phyloP scores from a whole-genome alignment of 2,113 vertebrate species.

The Aviceda subcristata region DNA sequence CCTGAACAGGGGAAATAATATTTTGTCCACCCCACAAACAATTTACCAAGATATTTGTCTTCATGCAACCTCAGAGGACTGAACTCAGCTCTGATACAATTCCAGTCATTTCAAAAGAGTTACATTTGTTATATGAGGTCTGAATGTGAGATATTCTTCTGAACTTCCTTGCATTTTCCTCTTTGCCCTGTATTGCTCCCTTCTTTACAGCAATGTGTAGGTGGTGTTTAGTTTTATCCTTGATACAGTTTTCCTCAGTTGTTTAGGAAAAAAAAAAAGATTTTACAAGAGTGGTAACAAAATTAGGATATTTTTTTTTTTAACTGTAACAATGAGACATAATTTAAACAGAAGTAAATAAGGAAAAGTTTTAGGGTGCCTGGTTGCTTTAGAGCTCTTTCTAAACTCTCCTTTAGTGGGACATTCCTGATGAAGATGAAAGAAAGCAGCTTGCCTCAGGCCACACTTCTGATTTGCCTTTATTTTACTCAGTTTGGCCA shows the following conservation, averaged over 20 bases:
- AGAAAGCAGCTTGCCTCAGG: not conserved
- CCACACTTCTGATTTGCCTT: not conserved
- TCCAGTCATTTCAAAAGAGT: not conserved
- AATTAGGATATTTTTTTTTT: not conserved
- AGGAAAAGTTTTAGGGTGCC: not conserved
- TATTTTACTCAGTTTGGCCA: not conserved
- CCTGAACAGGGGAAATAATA: not conserved
- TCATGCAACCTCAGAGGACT: not conserved
- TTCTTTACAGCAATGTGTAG: not conserved
- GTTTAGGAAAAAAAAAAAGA: not conserved
- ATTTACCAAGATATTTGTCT: not conserved
- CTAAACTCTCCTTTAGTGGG: not conserved
- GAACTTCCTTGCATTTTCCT: not conserved
- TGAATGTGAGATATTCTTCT: not conserved
- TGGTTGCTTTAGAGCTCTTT: not conserved
- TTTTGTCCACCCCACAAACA: not conserved
- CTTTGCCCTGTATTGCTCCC: not conserved
- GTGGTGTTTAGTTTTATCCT: not conserved
- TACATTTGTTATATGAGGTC: not conserved
- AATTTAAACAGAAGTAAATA: not conserved
- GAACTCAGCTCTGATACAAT: not conserved
- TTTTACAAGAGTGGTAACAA: not conserved
- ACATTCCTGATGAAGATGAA: not conserved
- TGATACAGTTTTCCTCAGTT: not conserved
- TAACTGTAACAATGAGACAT: not conserved